Conservation (phyloP, 2,113 vertebrate species). For the Lamprologus callipterus region DNA sequence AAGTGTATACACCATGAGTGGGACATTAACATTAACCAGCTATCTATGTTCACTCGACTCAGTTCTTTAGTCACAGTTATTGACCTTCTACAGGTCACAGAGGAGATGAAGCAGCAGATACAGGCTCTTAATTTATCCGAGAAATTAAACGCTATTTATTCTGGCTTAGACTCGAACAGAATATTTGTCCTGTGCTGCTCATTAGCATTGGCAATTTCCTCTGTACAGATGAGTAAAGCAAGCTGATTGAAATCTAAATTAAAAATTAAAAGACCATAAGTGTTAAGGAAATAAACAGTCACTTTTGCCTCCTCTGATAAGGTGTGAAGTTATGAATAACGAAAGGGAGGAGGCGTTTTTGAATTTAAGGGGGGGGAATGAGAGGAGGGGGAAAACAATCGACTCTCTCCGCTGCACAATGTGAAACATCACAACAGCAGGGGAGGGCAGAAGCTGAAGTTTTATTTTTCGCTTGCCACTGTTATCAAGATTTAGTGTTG, state of each 20-base stretch:
- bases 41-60: not conserved
- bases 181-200: conserved; percentile 44
- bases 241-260: conserved; percentile 57
- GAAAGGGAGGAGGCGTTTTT: not conserved
- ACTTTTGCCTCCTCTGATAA: conserved; percentile 6
- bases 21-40: not conserved
- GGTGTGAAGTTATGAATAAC: not conserved
- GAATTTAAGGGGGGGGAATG: fast-evolving
- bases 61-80: not conserved
- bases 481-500: conserved; percentile 24
- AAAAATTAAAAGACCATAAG: conserved; percentile 46
- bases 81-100: not conserved
- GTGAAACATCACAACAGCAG: not conserved
- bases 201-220: conserved; percentile 58
- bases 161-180: conserved; percentile 35
- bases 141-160: conserved; percentile 63
- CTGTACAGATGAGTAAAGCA: conserved; percentile 37
- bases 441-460: not conserved
- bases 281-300: conserved; percentile 18
- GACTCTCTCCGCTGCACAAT: not conserved
- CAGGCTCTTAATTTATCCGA: conserved; percentile 31
- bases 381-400: not conserved
- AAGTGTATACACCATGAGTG: not conserved
- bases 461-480: conserved; percentile 29
- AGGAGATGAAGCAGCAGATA: conserved; percentile 11